These are phyloP conservation scores for Chrysolina oricalcia DNA, from an alignment of 2,888 invertebrate species.

Conservation along the genomic window DNA sequence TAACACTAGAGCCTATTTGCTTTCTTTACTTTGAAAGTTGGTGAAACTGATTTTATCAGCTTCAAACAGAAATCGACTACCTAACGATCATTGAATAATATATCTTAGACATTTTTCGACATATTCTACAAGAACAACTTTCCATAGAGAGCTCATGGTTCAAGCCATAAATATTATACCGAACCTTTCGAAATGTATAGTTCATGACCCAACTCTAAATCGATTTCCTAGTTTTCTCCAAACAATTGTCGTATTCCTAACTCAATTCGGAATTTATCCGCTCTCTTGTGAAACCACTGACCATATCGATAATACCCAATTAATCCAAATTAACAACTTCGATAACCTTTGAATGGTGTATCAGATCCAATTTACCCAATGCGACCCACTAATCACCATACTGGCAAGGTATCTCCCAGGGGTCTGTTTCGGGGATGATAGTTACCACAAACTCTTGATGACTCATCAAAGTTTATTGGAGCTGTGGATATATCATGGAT, in stretches of 20 bases:
- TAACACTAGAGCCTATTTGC: no score
- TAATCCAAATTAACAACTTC: constrained; percentile 7
- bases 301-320: constrained; percentile 13
- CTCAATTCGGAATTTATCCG: background rate
- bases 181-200: no score
- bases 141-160: no score
- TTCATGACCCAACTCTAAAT: no score
- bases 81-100: no score
- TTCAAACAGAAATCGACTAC: no score
- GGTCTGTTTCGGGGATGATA: background rate
- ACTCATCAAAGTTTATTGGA: background rate
- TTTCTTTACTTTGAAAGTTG: no score
- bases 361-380: background rate
- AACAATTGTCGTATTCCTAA: background rate
- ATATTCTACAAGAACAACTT: no score
- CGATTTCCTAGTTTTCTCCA: no score
- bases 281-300: background rate
- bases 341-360: background rate
- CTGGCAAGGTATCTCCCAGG: background rate
- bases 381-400: background rate
- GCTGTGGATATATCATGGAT: background rate
- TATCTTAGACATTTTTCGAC: no score
- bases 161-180: no score
- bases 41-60: no score
- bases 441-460: background rate